phyloP scores from a whole-genome alignment of 2,888 invertebrate species.

The Brachyptera putata region DNA sequence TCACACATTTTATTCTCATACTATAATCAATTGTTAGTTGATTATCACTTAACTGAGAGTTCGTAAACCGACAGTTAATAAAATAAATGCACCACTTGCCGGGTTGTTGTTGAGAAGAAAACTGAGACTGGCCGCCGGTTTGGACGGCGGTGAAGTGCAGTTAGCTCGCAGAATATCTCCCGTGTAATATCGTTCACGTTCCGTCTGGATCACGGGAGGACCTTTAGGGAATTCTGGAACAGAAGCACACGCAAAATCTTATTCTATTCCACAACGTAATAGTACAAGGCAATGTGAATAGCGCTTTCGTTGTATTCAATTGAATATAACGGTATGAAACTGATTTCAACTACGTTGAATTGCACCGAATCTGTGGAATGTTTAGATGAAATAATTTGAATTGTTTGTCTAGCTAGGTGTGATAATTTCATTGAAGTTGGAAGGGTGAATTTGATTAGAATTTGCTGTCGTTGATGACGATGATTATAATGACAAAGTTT shows the following conservation, averaged over 20 bases:
- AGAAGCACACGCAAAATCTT: constrained; percentile 33
- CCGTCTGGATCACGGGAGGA: constrained; percentile 65
- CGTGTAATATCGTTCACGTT: constrained; percentile 67
- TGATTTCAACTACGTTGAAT: too few relatives aligned
- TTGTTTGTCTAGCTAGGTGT: constrained; percentile 3
- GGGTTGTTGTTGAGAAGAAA: constrained; percentile 73
- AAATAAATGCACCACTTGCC: too few relatives aligned
- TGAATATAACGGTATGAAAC: too few relatives aligned
- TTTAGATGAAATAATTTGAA: not conserved
- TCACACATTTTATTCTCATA: too few relatives aligned
- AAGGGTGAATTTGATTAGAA: not conserved
- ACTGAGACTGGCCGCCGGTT: constrained; percentile 67
- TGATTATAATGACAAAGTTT: not conserved
- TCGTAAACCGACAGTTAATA: too few relatives aligned
- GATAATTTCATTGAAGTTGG: not conserved
- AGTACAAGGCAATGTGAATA: too few relatives aligned
- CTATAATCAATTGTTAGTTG: too few relatives aligned
- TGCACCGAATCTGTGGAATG: too few relatives aligned
- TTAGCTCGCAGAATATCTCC: constrained; percentile 71
- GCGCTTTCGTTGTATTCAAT: too few relatives aligned
- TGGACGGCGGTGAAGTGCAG: constrained; percentile 74
- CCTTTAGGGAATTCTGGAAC: constrained; percentile 67
- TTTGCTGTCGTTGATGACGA: constrained; percentile 2
- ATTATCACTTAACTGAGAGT: too few relatives aligned
- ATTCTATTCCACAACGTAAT: too few relatives aligned